Conservation (phyloP, 2,113 vertebrate genomes). For the Falco punctatus region DNA sequence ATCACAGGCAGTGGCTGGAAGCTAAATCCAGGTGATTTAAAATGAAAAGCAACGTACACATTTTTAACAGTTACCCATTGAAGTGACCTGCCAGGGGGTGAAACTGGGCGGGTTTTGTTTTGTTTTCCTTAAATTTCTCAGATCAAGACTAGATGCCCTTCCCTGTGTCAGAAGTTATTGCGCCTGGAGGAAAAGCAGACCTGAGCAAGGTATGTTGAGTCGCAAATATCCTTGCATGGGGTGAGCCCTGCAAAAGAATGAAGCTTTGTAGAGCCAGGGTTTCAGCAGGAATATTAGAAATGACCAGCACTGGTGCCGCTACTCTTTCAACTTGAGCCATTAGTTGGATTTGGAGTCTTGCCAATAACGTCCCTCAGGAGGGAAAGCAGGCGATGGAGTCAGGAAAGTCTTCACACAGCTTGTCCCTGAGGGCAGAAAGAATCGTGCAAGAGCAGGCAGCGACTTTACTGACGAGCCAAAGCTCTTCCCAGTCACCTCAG, state of each 20-base stretch:
- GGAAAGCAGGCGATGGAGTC: background rate
- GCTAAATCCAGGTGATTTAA: background rate
- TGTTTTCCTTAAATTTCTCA: background rate
- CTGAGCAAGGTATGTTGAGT: background rate
- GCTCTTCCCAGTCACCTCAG: background rate
- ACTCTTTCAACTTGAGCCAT: background rate
- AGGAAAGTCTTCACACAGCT: background rate
- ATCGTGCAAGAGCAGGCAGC: background rate
- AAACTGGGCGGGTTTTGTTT: rapidly evolving
- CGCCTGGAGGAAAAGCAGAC: background rate
- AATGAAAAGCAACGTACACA: background rate
- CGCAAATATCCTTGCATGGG: background rate
- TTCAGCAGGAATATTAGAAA: background rate
- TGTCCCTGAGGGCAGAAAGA: background rate
- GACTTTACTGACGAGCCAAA: background rate
- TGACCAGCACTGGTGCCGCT: too few species aligned
- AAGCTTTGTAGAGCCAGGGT: background rate
- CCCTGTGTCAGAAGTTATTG: background rate
- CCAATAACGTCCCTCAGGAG: background rate
- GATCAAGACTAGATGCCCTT: background rate
- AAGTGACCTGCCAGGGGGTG: background rate
- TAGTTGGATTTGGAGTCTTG: background rate
- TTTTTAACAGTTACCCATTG: background rate
- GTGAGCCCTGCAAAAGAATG: background rate
- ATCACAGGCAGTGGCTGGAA: background rate